Percentiles rank a stretch among this genome's conserved stretches.
phyloP scores from a whole-genome alignment of 2,888 invertebrate genomes.

The Philonicus albiceps region DNA sequence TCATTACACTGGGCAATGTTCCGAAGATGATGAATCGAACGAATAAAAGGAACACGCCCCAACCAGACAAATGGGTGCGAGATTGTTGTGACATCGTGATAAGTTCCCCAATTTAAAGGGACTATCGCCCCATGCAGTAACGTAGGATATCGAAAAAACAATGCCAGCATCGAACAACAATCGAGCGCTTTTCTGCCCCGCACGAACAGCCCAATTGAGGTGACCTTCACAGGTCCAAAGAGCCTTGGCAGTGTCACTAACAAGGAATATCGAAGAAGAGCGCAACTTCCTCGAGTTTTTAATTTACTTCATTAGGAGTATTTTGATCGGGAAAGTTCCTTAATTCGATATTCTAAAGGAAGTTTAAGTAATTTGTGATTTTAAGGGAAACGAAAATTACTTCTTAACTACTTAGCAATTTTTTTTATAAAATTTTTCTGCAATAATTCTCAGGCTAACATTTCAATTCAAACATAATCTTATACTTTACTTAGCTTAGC shows the following conservation, averaged over 20 bases:
- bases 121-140: neutral
- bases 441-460: no score
- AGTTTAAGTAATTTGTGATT: neutral
- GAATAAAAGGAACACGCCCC: neutral
- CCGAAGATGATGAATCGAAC: conserved; percentile 31
- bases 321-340: neutral
- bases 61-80: conserved; percentile 17
- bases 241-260: neutral
- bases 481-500: no score
- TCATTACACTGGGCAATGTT: conserved; percentile 18
- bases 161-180: neutral
- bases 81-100: conserved; percentile 33
- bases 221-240: neutral
- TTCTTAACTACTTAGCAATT: no score
- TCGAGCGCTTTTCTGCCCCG: no score
- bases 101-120: conserved; percentile 35
- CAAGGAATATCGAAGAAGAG: neutral
- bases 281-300: neutral
- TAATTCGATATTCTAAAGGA: neutral
- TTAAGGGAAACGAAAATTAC: neutral
- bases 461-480: no score
- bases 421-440: no score
- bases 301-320: neutral
- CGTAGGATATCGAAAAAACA: neutral
- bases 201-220: neutral